Conservation (phyloP, 2,113 vertebrate genomes). For the Formicarius rufipectus region DNA sequence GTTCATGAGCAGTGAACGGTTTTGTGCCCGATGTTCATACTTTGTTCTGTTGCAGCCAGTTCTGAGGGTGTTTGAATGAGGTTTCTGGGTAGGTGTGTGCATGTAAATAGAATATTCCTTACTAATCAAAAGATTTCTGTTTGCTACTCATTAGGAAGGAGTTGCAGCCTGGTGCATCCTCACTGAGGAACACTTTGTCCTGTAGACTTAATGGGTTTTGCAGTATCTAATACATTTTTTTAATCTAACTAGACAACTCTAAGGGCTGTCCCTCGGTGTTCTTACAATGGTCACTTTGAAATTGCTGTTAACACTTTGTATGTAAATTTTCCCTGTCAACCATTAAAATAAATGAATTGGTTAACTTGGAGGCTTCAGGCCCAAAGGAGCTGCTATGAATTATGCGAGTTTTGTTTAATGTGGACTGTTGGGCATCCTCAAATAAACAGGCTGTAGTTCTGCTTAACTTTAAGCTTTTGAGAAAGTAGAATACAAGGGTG, state of each 20-base stretch:
- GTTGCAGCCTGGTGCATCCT: not conserved
- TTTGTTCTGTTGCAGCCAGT: not conserved
- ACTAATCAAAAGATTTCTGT: not conserved
- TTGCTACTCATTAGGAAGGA: not conserved
- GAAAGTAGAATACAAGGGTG: not conserved
- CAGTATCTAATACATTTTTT: not conserved
- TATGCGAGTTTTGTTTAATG: not conserved
- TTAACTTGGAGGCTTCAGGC: not conserved
- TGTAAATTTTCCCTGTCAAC: not conserved
- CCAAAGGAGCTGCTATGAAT: not conserved
- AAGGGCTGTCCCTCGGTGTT: not conserved
- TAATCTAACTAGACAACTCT: not conserved
- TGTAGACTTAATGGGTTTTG: not conserved
- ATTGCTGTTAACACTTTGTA: rapidly evolving
- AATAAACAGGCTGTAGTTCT: not conserved
- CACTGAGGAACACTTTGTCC: not conserved
- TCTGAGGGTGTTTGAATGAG: not conserved
- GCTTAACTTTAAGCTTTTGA: not conserved
- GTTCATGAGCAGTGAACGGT: not conserved
- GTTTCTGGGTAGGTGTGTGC: not conserved
- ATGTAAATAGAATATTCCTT: not conserved
- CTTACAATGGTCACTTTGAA: not conserved
- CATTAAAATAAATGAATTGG: not conserved
- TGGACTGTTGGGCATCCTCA: not conserved
- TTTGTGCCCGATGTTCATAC: rapidly evolving